Evolutionary conservation across 2,797 vertebrate species (phyloP), one percentile per base, ranked within the genome.

Genomic region (Acanthis flammea): DNA sequence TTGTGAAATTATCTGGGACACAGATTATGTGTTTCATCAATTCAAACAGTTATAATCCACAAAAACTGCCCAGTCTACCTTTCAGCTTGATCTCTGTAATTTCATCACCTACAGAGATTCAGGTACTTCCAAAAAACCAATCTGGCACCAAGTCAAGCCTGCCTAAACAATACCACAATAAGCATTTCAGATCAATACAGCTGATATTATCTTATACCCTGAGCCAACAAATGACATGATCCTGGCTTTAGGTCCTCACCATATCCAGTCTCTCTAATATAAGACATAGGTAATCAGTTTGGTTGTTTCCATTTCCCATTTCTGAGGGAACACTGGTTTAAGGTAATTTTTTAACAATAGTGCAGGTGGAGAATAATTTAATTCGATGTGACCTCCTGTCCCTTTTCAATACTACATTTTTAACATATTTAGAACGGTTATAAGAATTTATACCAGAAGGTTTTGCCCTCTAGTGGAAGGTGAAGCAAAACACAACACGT

Each of bases 381-480:
- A 70, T 61, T 61, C 67, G 19, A 33, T 41, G 27, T 33, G 55
- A 72, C 27, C 48, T 47, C 25, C 37, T 61, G 33, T 35, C 24
- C 18, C 1, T 48, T 65, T 41, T 58, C 67, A 60, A 10, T 2
- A 23, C 9, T 18, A 2, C 44, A 33, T 57, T 87, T 68, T 44
- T 41, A 72, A 72, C 4, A 2, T 22, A 37, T 47, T 70, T 62
- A 44, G 54, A 53, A 79, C 21, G 22, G 31, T 53, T 58, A 18
- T 15, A 78, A 60, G 47, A 28, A 41, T 48, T 77, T 45, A 31
- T 16, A 14, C 12, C 48, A 71, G 23, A 4, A 21, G 27, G 39
- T 86, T 94, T 94, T 88, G 90, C 95, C 97, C 96, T 96, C 95
- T 96, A 87, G 88, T 88, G 95, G 91, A 93, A 84, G 68, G 83